Conservation (phyloP, 2,113 vertebrate genomes). For the Mustela nigripes region DNA sequence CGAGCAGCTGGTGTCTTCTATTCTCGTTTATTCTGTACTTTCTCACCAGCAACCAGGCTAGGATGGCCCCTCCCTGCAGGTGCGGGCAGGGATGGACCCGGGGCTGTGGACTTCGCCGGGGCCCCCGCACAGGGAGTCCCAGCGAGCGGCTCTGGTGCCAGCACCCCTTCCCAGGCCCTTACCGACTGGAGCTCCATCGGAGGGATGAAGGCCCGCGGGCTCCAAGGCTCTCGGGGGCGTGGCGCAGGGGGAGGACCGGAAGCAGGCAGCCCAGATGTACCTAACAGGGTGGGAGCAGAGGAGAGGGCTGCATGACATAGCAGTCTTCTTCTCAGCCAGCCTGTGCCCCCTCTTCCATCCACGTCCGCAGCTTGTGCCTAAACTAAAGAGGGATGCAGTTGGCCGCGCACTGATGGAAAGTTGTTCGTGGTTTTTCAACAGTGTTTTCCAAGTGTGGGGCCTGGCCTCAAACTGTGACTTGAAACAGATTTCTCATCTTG, state of each 20-base stretch:
- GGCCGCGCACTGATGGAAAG: accelerated
- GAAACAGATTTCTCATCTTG: neutral
- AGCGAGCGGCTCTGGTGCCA: neutral
- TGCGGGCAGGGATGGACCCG: too few species aligned
- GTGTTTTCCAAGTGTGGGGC: neutral
- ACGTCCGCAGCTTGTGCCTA: neutral
- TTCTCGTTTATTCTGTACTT: neutral
- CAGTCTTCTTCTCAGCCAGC: neutral
- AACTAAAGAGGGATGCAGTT: too few species aligned
- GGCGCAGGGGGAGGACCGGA: accelerated
- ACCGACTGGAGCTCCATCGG: neutral
- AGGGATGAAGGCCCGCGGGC: accelerated
- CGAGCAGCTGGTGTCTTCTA: neutral
- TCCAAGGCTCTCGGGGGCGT: accelerated
- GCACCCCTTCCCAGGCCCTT: neutral
- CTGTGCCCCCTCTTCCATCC: too few species aligned
- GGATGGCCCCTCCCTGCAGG: too few species aligned
- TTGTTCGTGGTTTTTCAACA: neutral
- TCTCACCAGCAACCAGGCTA: neutral
- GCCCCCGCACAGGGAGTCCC: neutral
- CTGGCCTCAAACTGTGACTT: neutral
- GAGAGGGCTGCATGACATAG: accelerated
- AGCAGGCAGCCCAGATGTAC: neutral
- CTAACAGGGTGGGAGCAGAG: neutral
- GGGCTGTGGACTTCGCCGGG: neutral